phyloP scores from a whole-genome alignment of 2,888 invertebrate species.

The Zaprionus obscuricornis region DNA sequence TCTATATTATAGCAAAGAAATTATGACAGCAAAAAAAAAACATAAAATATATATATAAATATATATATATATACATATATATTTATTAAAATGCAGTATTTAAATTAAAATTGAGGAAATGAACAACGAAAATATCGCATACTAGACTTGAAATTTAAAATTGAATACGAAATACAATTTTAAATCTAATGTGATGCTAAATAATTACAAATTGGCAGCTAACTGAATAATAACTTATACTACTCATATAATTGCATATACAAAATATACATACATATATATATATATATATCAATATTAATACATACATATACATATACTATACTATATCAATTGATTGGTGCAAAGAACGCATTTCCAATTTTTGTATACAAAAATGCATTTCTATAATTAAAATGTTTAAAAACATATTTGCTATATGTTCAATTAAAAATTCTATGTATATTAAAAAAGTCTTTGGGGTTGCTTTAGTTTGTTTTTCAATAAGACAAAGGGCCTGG shows the following conservation, averaged over 20 bases:
- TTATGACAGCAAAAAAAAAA: slow-evolving; percentile 30
- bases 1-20: slow-evolving; percentile 66
- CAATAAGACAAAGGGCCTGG: slow-evolving; percentile 30
- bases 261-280: slow-evolving; percentile 13
- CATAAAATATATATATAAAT: slow-evolving; percentile 4
- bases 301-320: slow-evolving; percentile 16
- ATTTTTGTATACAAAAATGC: slow-evolving; percentile 61
- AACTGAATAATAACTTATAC: slow-evolving; percentile 48
- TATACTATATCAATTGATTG: slow-evolving; percentile 33
- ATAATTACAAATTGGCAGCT: slow-evolving; percentile 29
- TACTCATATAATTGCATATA: background rate
- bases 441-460: slow-evolving; percentile 24
- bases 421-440: slow-evolving; percentile 40
- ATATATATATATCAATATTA: slow-evolving; percentile 20
- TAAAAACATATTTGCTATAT: slow-evolving; percentile 14
- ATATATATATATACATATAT: slow-evolving; percentile 3
- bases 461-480: slow-evolving; percentile 21
- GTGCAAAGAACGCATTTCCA: slow-evolving; percentile 51
- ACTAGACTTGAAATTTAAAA: slow-evolving; percentile 31
- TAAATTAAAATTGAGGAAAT: slow-evolving; percentile 41
- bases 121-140: slow-evolving; percentile 62
- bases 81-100: slow-evolving; percentile 59
- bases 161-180: slow-evolving; percentile 21
- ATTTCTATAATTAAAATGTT: slow-evolving; percentile 62
- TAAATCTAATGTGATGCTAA: slow-evolving; percentile 21